phyloP scores from a whole-genome alignment of 2,797 vertebrate species.

The Sebastes trivittatus region DNA sequence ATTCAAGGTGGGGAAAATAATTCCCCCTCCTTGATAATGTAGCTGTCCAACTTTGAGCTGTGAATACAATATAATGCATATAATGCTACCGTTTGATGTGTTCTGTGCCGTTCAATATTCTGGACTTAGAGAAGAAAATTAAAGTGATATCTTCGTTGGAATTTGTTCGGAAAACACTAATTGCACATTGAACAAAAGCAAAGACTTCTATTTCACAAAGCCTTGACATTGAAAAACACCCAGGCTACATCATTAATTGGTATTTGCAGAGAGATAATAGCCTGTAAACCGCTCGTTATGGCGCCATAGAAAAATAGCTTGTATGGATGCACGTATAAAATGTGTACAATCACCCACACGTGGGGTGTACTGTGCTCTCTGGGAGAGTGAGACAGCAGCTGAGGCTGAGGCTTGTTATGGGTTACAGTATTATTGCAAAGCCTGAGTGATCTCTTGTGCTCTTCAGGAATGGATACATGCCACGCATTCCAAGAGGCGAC shows the following conservation, averaged over 20 bases:
- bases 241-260: background rate
- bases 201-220: background rate
- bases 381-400: constrained; percentile 21
- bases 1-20: background rate
- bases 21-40: background rate
- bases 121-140: background rate
- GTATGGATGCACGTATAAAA: background rate
- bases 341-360: background rate
- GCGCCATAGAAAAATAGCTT: background rate
- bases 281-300: background rate
- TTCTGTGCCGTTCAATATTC: background rate
- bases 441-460: constrained; percentile 47
- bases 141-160: background rate
- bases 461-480: constrained; percentile 73
- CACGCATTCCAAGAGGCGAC: constrained; percentile 65
- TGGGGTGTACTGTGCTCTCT: background rate
- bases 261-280: constrained; percentile 11
- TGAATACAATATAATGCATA: background rate
- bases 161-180: background rate
- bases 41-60: background rate
- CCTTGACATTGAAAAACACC: background rate
- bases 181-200: background rate
- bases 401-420: constrained; percentile 29
- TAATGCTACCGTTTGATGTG: background rate
- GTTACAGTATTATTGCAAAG: constrained; percentile 46